Conservation (phyloP, 2,888 invertebrate species). For the Teleiodes luculella region DNA sequence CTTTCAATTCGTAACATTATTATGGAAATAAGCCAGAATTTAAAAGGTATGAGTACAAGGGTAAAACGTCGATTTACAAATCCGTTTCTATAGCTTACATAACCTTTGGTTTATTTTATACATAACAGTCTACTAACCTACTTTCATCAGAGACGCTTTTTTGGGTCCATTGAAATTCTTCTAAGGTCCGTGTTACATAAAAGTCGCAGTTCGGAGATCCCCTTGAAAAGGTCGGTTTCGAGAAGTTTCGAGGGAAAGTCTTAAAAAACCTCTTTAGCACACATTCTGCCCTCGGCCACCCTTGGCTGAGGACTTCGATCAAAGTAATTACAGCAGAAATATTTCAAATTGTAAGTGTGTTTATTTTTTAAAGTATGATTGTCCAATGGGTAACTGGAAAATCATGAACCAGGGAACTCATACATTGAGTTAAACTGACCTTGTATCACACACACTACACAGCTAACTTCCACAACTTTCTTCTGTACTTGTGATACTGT, state of each 20-base stretch:
- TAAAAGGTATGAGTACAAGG: too few relatives aligned
- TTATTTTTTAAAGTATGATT: too few relatives aligned
- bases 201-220: conserved; percentile 11
- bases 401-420: too few relatives aligned
- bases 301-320: not conserved
- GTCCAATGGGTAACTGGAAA: too few relatives aligned
- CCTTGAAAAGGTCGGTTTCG: conserved; percentile 13
- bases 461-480: too few relatives aligned
- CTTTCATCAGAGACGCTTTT: not conserved
- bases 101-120: too few relatives aligned
- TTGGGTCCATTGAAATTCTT: not conserved
- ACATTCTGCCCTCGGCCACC: not conserved
- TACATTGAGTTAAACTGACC: too few relatives aligned
- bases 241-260: conserved; percentile 1
- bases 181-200: conserved; percentile 11
- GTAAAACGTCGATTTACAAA: not conserved
- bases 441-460: too few relatives aligned
- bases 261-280: not conserved
- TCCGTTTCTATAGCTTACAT: not conserved
- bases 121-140: not conserved
- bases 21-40: too few relatives aligned
- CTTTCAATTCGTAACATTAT: too few relatives aligned
- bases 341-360: too few relatives aligned
- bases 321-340: not conserved
- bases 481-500: too few relatives aligned